A percentile compares a stretch with the other conserved stretches of the same genome.
Evolutionary conservation across 2,113 vertebrate genomes (phyloP).

Genomic region (Mastomys natalensis): DNA sequence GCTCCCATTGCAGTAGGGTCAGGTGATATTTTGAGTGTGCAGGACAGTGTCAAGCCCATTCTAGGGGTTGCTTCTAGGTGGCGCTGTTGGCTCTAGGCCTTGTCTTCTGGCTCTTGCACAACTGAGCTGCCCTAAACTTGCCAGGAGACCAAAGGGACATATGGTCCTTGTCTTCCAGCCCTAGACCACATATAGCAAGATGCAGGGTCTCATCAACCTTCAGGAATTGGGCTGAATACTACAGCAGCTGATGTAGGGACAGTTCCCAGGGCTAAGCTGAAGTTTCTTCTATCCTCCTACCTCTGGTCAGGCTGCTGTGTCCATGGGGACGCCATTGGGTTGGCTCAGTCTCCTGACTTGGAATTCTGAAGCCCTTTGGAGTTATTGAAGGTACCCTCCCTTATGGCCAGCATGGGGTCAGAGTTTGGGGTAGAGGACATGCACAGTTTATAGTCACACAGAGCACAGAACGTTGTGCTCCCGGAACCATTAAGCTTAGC

Average conservation of each 20-base stretch:
- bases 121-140: neutral
- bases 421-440: fast-evolving
- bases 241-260: neutral
- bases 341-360: neutral
- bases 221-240: fast-evolving
- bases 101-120: neutral
- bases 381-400: neutral
- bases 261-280: neutral
- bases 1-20: neutral
- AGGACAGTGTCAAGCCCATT: neutral
- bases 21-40: neutral
- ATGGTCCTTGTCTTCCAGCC: no score
- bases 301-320: neutral
- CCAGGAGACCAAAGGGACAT: neutral
- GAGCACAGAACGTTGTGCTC: neutral
- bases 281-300: neutral
- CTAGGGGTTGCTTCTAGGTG: no score
- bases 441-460: fast-evolving
- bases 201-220: neutral
- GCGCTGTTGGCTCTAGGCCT: neutral
- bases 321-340: fast-evolving
- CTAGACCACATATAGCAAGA: neutral
- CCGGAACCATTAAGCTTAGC: fast-evolving
- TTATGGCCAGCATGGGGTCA: neutral
- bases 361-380: neutral